Conservation (phyloP, 1,140 invertebrate genomes). For the Papilio polyxenes region DNA sequence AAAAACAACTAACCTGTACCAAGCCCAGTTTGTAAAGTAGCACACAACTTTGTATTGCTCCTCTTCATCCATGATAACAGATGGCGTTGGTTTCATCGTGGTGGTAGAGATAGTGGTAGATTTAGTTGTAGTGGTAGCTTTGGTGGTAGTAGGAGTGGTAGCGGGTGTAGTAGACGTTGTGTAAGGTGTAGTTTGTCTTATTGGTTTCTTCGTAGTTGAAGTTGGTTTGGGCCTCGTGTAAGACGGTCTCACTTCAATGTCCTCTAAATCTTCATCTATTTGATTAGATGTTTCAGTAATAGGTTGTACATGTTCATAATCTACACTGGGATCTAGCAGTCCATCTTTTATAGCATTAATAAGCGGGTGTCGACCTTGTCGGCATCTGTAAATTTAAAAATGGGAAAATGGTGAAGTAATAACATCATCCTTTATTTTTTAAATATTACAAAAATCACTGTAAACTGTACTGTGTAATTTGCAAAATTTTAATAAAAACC, state of each 20-base stretch:
- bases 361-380: constrained; percentile 88
- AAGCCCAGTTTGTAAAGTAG: constrained; percentile 97
- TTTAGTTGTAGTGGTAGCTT: constrained; percentile 38
- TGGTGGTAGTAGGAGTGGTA: constrained; percentile 40
- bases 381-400: constrained; percentile 80
- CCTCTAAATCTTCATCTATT: constrained; percentile 66
- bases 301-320: constrained; percentile 50
- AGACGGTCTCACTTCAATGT: constrained; percentile 70
- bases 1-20: constrained; percentile 83
- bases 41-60: constrained; percentile 88
- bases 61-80: constrained; percentile 51
- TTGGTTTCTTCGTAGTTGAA: constrained; percentile 40
- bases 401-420: not conserved
- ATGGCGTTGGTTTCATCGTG: constrained; percentile 48
- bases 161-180: constrained; percentile 36
- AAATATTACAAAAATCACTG: too few relatives aligned
- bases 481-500: not conserved
- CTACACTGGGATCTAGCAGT: constrained; percentile 76
- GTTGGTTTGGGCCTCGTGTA: constrained; percentile 44
- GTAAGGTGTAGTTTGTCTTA: constrained; percentile 32
- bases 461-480: not conserved
- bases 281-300: constrained; percentile 54
- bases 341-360: constrained; percentile 86
- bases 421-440: too few relatives aligned
- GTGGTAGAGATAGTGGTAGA: constrained; percentile 37